Evolutionary conservation across 2,797 vertebrate species (phyloP), one percentile per base, ranked within the genome.

Genomic region (Gambelia wislizenii): DNA sequence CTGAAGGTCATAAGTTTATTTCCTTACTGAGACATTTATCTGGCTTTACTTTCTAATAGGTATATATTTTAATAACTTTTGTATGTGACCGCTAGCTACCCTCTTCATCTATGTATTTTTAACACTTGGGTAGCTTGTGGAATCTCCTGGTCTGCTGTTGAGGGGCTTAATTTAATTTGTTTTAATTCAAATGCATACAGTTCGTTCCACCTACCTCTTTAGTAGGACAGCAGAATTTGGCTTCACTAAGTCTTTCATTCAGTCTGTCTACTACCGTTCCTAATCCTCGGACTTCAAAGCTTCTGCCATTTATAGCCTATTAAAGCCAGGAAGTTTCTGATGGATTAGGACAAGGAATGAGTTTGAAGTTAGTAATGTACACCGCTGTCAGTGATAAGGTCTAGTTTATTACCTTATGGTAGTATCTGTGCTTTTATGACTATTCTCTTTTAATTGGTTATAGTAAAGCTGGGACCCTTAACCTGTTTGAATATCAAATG

Each of bases 251-350:
- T 93, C 94, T 95, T 95, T 96, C 10, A 0, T 96, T 96, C 93
- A 79, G 94, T 91, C 95, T 93, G 91, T 96, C 96, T 97, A 93
- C 96, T 96, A 96, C 87, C 91, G 95, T 95, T 94, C 94, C 95
- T 97, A 97, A 97, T 97, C 96, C 96, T 91, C 9, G 86, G 91
- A 97, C 97, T 97, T 97, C 96, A 97, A 97, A 97, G 97, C 95
- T 90, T 94, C 93, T 96, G 93, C 96, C 96, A 97, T 98, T 97
- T 97, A 98, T 97, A 97, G 96, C 97, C 97, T 96, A 97, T 98
- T 97, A 98, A 96, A 97, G 93, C 96, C 96, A 96, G 97, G 97
- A 98, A 97, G 97, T 97, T 97, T 97, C 96, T 97, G 97, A 98
- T 96, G 97, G 97, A 96, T 97, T 97, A 97, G 96, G 95, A 95